phyloP scores from a whole-genome alignment of 2,113 vertebrate genomes.

The Donacobius atricapilla region DNA sequence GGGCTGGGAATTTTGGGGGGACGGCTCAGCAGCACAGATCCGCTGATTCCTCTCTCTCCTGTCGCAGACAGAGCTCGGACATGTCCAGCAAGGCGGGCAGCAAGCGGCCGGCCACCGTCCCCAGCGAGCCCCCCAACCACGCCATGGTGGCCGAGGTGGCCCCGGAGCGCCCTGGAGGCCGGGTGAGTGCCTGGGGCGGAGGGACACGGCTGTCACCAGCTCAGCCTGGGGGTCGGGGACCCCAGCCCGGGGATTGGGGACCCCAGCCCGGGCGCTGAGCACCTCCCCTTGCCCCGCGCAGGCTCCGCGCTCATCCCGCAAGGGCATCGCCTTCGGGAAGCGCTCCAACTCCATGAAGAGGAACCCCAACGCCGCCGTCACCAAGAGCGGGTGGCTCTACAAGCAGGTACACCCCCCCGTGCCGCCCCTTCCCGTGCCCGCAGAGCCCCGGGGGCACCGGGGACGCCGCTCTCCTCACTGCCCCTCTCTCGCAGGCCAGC shows the following conservation, averaged over 20 bases:
- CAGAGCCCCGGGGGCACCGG: fast-evolving
- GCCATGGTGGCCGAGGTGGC: constrained; percentile 83
- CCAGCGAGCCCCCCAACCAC: constrained; percentile 74
- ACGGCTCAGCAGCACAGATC: fast-evolving
- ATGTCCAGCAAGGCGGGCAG: constrained; percentile 84
- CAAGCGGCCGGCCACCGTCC: constrained; percentile 65
- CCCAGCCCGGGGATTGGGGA: fast-evolving
- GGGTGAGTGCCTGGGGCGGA: constrained; percentile 66
- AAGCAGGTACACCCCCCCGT: constrained; percentile 78
- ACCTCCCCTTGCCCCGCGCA: background rate
- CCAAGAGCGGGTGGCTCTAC: constrained; percentile 90
- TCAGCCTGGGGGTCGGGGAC: too few relatives aligned
- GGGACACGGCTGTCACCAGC: fast-evolving
- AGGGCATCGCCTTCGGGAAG: constrained; percentile 90
- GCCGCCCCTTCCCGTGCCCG: background rate
- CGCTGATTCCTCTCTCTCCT: background rate
- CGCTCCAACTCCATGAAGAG: constrained; percentile 95
- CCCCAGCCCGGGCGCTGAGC: background rate
- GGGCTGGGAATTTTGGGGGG: fast-evolving
- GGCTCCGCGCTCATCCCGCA: constrained; percentile 79
- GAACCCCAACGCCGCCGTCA: constrained; percentile 84
- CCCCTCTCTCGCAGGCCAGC: constrained; percentile 80
- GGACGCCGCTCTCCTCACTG: background rate
- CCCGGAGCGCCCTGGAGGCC: constrained; percentile 73
- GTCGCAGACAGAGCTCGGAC: constrained; percentile 70